Evolutionary conservation across 2,888 invertebrate genomes (phyloP), one percentile per base, ranked within the genome.

Genomic region (Bugula neritina): DNA sequence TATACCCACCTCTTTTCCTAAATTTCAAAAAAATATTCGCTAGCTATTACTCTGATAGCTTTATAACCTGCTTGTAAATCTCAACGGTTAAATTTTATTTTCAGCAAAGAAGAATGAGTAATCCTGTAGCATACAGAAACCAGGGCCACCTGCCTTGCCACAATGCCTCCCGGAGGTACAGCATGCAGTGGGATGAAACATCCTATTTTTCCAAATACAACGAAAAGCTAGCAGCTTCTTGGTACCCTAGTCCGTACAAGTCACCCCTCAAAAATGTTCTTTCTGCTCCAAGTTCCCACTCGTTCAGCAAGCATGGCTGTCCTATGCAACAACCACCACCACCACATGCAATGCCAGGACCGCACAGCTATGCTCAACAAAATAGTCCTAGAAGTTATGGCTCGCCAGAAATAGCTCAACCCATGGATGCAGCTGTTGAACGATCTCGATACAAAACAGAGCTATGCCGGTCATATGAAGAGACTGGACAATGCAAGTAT

Each of bases 381-480:
- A 31, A n/a, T n/a, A n/a, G n/a, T n/a, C n/a, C n/a, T n/a, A n/a
- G n/a, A n/a, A n/a, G n/a, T n/a, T n/a, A n/a, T n/a, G n/a, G n/a
- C n/a, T n/a, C n/a, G n/a, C n/a, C n/a, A n/a, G n/a, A n/a, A n/a
- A n/a, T n/a, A n/a, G n/a, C 31, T 63, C 31, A 63, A 63, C 31
- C 63, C 27, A 27, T 63, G 2, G 63, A 63, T 25, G 27, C 63
- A 13, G 13, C 63, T 17, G 25, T 23, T n/a, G 63, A 63, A n/a
- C 13, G 3, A 29, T 35, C 34, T 74, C 90, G 94, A 81, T 95
- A 95, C 88, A 95, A 95, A 88, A 95, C 95, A 76, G 96, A 96
- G 86, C 88, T 96, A 78, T 96, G 96, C 86, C 89, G 95, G 78
- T 93, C 94, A 55, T 96, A 90, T 86, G 92, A 91, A 78, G 95